These are phyloP conservation scores for Calephelis nemesis DNA, from an alignment of 1,140 invertebrate genomes.

Conservation along the genomic window DNA sequence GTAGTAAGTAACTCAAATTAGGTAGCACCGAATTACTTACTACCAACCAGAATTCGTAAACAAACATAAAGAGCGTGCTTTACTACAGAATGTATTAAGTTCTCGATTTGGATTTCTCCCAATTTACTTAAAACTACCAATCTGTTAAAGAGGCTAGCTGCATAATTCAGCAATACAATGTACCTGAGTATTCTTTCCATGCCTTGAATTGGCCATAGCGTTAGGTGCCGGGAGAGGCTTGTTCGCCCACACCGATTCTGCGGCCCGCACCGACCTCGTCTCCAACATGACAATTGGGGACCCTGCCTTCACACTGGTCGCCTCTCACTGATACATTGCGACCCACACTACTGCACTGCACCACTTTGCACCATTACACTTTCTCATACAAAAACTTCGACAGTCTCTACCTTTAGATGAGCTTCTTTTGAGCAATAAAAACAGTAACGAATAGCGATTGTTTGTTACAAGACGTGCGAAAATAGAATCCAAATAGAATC, in stretches of 20 bases:
- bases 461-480: conserved; percentile 65
- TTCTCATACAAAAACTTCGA: conserved; percentile 27
- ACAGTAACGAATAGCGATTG: conserved; percentile 52
- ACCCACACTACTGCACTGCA: conserved; percentile 48
- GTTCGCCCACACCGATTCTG: conserved; percentile 77
- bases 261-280: conserved; percentile 76
- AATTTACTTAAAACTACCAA: not conserved
- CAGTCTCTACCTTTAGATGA: conserved; percentile 19
- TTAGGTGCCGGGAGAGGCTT: conserved; percentile 78
- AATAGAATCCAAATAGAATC: conserved; percentile 67
- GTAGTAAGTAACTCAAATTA: no score
- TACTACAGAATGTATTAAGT: no score
- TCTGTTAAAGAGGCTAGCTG: not conserved
- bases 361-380: conserved; percentile 56
- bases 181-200: conserved; percentile 75
- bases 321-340: conserved; percentile 61
- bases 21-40: no score
- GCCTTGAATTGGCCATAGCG: conserved; percentile 77
- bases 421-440: conserved; percentile 36
- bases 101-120: no score
- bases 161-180: conserved; percentile 21
- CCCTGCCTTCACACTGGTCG: conserved; percentile 42
- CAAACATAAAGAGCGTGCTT: no score
- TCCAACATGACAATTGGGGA: conserved; percentile 76
- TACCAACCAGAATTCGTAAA: no score